Evolutionary conservation across 2,113 vertebrate genomes (phyloP).

Genomic region (Mus spicilegus): DNA sequence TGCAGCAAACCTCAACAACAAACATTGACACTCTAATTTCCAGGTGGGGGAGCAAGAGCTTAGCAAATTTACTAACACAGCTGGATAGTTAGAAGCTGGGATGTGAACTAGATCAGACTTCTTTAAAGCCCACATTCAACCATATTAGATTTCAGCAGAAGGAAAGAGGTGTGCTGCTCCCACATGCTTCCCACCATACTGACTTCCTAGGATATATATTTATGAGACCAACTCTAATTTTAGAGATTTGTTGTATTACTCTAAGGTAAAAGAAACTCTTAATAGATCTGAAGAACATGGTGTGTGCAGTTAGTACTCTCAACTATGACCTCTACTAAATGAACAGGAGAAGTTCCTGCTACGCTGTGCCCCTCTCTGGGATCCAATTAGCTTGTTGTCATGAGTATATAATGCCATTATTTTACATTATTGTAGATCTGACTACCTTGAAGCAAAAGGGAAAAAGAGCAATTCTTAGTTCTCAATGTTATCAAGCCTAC

Average conservation of each 20-base stretch:
- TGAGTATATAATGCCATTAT: background rate
- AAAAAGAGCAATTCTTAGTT: background rate
- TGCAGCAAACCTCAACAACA: background rate
- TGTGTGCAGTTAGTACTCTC: background rate
- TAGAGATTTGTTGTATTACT: background rate
- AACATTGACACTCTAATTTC: background rate
- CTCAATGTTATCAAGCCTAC: background rate
- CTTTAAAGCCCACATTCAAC: background rate
- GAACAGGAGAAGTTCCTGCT: background rate
- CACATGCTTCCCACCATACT: background rate
- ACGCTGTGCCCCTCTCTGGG: background rate
- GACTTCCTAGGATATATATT: background rate
- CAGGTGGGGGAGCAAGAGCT: background rate
- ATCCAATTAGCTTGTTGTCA: background rate
- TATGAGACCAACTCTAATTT: background rate
- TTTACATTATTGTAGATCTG: background rate
- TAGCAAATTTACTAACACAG: background rate
- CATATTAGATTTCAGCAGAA: background rate
- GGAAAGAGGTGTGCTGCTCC: background rate
- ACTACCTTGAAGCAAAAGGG: slow-evolving; percentile 23
- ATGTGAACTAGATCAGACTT: background rate
- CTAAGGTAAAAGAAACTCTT: background rate
- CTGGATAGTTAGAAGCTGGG: background rate
- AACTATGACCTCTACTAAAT: background rate
- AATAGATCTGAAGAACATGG: background rate